A percentile compares a stretch with the other conserved stretches of the same genome.
phyloP scores from a whole-genome alignment of 1,140 invertebrate genomes.

The Drosophila biarmipes region DNA sequence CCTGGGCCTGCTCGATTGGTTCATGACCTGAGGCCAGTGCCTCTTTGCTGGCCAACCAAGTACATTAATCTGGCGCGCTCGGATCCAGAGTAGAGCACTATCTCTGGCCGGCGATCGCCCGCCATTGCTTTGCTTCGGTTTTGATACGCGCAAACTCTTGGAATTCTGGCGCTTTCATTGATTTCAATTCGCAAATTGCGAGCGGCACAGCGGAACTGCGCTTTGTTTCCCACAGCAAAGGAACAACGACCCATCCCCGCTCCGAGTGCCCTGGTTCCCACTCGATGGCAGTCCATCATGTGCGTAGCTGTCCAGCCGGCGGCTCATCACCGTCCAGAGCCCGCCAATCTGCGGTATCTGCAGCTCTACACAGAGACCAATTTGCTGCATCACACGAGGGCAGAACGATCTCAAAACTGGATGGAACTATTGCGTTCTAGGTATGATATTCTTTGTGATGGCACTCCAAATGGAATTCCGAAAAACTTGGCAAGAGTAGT shows the following conservation, averaged over 20 bases:
- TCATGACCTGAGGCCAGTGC: background rate
- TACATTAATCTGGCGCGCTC: conserved; percentile 1
- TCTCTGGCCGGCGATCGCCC: conserved; percentile 31
- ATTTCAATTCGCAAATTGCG: conserved; percentile 77
- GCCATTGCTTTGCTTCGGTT: conserved; percentile 25
- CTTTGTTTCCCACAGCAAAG: conserved; percentile 57
- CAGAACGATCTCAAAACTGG: too few relatives aligned
- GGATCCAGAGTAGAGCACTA: conserved; percentile 15
- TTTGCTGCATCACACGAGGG: too few relatives aligned
- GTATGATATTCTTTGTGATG: too few relatives aligned
- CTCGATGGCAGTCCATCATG: conserved; percentile 17
- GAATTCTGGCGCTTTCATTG: conserved; percentile 65
- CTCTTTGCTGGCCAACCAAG: background rate
- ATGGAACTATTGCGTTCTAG: too few relatives aligned
- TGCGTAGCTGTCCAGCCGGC: conserved; percentile 8
- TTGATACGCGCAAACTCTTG: conserved; percentile 14
- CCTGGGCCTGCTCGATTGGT: background rate
- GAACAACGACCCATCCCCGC: conserved; percentile 42
- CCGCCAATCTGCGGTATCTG: conserved; percentile 35
- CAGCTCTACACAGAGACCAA: conserved; percentile 9
- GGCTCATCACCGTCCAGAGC: conserved; percentile 53
- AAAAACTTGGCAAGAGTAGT: too few relatives aligned
- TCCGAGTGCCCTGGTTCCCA: conserved; percentile 6
- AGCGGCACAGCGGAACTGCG: conserved; percentile 43
- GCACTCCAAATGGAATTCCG: too few relatives aligned